Conservation (phyloP, 2,113 vertebrate species). For the Xyliphius kryptos region DNA sequence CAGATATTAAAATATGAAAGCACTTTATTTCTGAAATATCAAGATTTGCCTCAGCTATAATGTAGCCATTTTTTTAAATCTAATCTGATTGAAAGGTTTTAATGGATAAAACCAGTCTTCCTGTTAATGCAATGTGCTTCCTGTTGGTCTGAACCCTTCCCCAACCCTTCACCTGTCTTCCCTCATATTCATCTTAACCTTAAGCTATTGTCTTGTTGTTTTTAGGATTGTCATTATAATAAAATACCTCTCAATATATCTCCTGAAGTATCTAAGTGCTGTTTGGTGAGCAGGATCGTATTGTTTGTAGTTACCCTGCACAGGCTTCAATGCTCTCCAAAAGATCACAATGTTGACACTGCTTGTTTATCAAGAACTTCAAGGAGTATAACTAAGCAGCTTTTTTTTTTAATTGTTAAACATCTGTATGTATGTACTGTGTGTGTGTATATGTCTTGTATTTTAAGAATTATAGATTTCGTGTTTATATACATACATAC, state of each 20-base stretch:
- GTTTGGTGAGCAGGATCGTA: conserved; percentile 52
- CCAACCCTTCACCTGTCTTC: conserved; percentile 59
- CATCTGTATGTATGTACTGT: too few relatives aligned
- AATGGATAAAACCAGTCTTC: conserved; percentile 57
- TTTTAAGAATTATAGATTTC: conserved; percentile 60
- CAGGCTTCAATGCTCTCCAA: conserved; percentile 1
- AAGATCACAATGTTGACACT: conserved; percentile 48
- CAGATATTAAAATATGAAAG: conserved; percentile 50
- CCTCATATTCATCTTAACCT: conserved; percentile 56
- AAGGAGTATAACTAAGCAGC: conserved; percentile 69
- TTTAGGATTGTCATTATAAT: too few relatives aligned
- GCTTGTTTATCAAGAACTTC: conserved; percentile 57
- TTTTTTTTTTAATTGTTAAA: conserved; percentile 47
- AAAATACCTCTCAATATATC: conserved; percentile 62
- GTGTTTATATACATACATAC: conserved; percentile 64
- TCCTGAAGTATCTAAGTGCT: conserved; percentile 50
- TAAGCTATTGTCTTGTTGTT: conserved; percentile 59
- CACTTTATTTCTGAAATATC: conserved; percentile 53
- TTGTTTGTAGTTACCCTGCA: conserved; percentile 30
- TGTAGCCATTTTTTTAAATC: conserved; percentile 66
- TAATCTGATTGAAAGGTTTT: conserved; percentile 21
- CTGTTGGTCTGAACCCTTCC: conserved; percentile 41
- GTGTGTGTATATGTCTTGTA: too few relatives aligned
- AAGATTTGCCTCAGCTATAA: conserved; percentile 61
- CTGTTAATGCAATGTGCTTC: conserved; percentile 60